phyloP scores from a whole-genome alignment of 2,888 invertebrate genomes.

The Stegophylla sp. region DNA sequence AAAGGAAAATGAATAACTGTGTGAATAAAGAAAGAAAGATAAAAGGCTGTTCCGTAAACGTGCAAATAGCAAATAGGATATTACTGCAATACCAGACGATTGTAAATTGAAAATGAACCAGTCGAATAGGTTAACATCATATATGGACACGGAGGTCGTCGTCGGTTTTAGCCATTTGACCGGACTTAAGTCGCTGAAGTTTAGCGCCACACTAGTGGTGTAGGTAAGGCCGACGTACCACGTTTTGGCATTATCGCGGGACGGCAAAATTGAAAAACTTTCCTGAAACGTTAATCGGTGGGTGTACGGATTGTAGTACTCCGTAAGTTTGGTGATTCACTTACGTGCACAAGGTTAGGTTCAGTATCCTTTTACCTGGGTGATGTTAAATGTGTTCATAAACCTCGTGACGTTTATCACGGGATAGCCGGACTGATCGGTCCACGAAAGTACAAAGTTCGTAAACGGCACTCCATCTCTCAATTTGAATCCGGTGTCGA shows the following conservation, averaged over 20 bases:
- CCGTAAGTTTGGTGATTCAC: not conserved
- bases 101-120: constrained; percentile 73
- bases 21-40: not conserved
- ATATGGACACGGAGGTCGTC: constrained; percentile 62
- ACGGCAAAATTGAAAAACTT: constrained; percentile 27
- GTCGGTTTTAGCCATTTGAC: constrained; percentile 61
- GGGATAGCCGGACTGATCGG: constrained; percentile 76
- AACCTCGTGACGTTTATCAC: constrained; percentile 69
- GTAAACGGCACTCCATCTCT: constrained; percentile 62
- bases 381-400: constrained; percentile 66
- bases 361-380: constrained; percentile 66
- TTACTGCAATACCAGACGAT: constrained; percentile 67
- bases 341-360: not conserved
- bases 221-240: constrained; percentile 74
- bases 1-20: not conserved
- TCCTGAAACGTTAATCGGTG: not conserved
- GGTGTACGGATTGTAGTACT: not conserved
- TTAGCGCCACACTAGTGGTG: constrained; percentile 63
- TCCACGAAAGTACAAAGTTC: constrained; percentile 78
- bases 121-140: constrained; percentile 63
- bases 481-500: constrained; percentile 53
- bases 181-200: constrained; percentile 61
- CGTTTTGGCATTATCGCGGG: not conserved
- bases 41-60: too few relatives aligned
- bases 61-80: not conserved